phyloP scores from a whole-genome alignment of 2,888 invertebrate genomes.

The Alentia gelatinosa region DNA sequence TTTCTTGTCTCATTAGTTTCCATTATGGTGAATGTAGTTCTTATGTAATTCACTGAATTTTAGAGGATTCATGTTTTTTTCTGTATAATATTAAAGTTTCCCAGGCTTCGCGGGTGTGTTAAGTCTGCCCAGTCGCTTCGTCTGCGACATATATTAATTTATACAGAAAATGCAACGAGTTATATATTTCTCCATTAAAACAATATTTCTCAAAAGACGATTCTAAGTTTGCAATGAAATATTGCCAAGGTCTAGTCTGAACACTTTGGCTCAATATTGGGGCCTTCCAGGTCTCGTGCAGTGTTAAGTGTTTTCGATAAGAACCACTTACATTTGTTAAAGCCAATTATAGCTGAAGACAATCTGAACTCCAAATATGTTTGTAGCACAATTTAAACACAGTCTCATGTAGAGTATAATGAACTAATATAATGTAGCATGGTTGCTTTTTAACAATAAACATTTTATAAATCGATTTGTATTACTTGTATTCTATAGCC shows the following conservation, averaged over 20 bases:
- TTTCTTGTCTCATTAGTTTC: background rate
- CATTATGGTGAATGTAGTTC: background rate
- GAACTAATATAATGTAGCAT: background rate
- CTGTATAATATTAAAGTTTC: background rate
- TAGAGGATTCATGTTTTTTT: background rate
- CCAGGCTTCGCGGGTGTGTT: background rate
- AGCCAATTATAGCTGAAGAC: background rate
- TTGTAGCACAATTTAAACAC: background rate
- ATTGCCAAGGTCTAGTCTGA: background rate
- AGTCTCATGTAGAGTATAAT: background rate
- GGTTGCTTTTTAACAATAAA: slow-evolving; percentile 14
- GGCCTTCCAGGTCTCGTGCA: too few species aligned
- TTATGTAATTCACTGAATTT: background rate
- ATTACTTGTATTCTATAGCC: background rate
- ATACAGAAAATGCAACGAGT: background rate
- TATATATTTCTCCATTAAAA: background rate
- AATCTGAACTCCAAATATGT: background rate
- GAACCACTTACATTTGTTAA: background rate
- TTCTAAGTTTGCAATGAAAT: background rate
- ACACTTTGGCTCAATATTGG: too few species aligned
- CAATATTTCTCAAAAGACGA: background rate
- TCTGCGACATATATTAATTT: background rate
- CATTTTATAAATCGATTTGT: background rate
- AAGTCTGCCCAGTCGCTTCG: background rate
- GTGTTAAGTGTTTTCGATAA: too few species aligned